Conservation (phyloP, 2,797 vertebrate species). For the Choloepus didactylus region DNA sequence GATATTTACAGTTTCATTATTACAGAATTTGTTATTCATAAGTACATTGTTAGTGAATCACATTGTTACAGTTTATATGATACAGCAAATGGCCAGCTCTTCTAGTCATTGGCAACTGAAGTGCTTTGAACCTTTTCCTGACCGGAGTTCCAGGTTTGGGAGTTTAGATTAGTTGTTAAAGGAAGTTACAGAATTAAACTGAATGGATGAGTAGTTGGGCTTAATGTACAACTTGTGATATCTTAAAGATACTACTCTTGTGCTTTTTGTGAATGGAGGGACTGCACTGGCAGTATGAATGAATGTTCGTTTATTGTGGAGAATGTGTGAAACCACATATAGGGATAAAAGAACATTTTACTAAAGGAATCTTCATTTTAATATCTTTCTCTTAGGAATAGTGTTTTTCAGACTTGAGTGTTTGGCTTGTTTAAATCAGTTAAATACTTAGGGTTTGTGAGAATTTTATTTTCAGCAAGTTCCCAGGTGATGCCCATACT, state of each 20-base stretch:
- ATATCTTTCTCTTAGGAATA: not conserved
- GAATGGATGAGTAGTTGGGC: not conserved
- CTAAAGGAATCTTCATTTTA: slow-evolving; percentile 14
- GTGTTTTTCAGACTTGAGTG: not conserved
- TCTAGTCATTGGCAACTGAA: slow-evolving; percentile 16
- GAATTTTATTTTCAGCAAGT: slow-evolving; percentile 33
- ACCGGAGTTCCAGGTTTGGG: not conserved
- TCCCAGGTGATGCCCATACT: not conserved
- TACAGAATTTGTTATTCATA: not conserved
- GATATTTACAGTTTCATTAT: not conserved
- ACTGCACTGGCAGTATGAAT: not conserved
- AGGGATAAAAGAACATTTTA: not conserved
- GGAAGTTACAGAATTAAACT: not conserved
- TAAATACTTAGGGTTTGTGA: not conserved
- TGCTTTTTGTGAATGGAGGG: slow-evolving; percentile 34
- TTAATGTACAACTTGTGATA: not conserved
- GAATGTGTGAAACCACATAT: not conserved
- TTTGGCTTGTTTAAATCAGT: not conserved
- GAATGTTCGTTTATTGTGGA: slow-evolving; percentile 43
- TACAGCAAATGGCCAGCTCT: not conserved
- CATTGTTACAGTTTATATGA: not conserved
- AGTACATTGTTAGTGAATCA: not conserved
- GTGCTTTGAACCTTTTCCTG: slow-evolving; percentile 23
- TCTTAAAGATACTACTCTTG: not conserved
- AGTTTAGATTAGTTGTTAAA: slow-evolving; percentile 26